A percentile compares a stretch with the other conserved stretches of the same genome.
These are phyloP conservation scores for Mycetomoellerius zeteki DNA, from an alignment of 1,140 invertebrate species.

Conservation along the genomic window DNA sequence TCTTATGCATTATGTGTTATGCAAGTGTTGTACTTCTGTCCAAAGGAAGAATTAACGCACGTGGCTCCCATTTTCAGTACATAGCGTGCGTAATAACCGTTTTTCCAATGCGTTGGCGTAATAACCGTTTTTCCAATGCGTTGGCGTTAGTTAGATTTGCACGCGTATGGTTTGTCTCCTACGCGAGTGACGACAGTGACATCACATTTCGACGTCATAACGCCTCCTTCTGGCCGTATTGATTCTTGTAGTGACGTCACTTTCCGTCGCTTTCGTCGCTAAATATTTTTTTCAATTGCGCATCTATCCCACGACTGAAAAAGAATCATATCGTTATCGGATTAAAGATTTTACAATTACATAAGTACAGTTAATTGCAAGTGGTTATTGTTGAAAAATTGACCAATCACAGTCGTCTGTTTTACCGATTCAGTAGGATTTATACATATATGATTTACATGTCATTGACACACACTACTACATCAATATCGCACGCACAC, in stretches of 20 bases:
- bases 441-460: no score
- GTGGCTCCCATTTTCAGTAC: neutral
- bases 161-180: neutral
- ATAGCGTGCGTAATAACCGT: neutral
- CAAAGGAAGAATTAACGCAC: no score
- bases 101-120: neutral
- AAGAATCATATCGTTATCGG: neutral
- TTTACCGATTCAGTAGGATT: no score
- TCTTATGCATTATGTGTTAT: no score
- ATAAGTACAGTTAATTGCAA: no score
- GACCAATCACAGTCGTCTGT: no score
- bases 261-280: neutral
- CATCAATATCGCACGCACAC: no score
- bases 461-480: no score
- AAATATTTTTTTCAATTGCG: neutral
- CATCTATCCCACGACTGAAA: neutral
- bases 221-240: conserved; percentile 27
- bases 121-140: no score
- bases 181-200: conserved; percentile 21
- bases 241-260: conserved; percentile 38
- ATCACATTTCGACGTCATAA: conserved; percentile 43
- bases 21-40: no score
- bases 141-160: neutral
- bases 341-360: no score
- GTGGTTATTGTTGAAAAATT: no score